Conservation (phyloP, 1,140 invertebrate genomes). For the Drosophila ogumai region DNA sequence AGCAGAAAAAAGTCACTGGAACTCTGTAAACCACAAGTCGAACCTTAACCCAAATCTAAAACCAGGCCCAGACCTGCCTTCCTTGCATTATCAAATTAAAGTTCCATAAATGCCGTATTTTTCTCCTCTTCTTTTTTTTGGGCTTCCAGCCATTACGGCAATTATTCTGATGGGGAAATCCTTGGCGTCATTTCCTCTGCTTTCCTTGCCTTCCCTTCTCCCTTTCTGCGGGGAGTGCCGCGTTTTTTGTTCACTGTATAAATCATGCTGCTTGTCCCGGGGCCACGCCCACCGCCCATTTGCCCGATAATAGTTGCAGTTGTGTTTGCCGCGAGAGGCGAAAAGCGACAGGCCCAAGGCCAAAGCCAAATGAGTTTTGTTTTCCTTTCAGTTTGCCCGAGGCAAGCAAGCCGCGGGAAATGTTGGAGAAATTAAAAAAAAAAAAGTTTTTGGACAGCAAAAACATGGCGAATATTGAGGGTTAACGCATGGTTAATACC, state of each 20-base stretch:
- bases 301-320: constrained; percentile 51
- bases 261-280: constrained; percentile 33
- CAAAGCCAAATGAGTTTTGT: constrained; percentile 66
- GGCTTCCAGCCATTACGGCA: constrained; percentile 30
- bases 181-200: constrained; percentile 32
- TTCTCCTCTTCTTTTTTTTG: constrained; percentile 8
- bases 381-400: constrained; percentile 44
- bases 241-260: constrained; percentile 23
- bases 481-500: constrained; percentile 7
- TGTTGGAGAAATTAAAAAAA: constrained; percentile 9
- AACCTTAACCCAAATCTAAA: constrained; percentile 17
- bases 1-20: constrained; percentile 14
- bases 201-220: neutral
- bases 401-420: constrained; percentile 21
- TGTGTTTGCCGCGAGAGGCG: constrained; percentile 16
- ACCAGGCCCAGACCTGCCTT: neutral
- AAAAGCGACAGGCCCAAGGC: constrained; percentile 35
- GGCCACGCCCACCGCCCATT: constrained; percentile 30
- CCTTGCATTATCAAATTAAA: constrained; percentile 49
- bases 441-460: neutral
- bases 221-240: constrained; percentile 11
- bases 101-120: constrained; percentile 18
- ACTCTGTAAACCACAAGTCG: constrained; percentile 11
- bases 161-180: constrained; percentile 37
- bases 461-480: neutral